These are phyloP conservation scores for Pluvianellus socialis DNA, from an alignment of 2,113 vertebrate genomes.

Conservation along the genomic window DNA sequence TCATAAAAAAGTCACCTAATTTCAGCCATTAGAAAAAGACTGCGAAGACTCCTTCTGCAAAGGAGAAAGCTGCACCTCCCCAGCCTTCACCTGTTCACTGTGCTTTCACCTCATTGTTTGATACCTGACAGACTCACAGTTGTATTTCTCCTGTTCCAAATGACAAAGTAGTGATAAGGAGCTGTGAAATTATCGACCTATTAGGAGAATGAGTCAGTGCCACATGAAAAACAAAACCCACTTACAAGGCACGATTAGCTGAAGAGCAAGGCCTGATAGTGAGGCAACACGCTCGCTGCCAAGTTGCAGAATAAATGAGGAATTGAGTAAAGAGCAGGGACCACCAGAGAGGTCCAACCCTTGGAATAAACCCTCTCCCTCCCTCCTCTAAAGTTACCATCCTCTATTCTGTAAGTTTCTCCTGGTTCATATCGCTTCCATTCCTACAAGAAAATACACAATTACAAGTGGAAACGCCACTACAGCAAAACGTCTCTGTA, in stretches of 20 bases:
- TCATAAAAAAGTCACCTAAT: neutral
- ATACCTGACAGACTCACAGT: neutral
- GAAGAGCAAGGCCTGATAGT: neutral
- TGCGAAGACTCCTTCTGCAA: neutral
- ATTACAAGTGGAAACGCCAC: neutral
- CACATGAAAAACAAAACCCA: slow-evolving; percentile 26
- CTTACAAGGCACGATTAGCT: slow-evolving; percentile 40
- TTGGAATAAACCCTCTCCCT: slow-evolving; percentile 20
- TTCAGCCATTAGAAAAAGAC: neutral
- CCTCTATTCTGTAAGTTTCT: neutral
- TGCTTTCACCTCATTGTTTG: neutral
- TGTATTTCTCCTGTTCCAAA: neutral
- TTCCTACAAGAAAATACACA: neutral
- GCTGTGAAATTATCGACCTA: slow-evolving; percentile 12
- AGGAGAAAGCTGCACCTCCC: neutral
- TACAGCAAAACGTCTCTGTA: neutral
- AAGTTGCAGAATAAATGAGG: neutral
- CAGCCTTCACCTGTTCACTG: neutral
- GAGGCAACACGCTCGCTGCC: neutral
- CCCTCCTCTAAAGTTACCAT: neutral
- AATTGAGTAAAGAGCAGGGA: neutral
- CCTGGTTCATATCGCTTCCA: neutral
- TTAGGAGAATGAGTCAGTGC: slow-evolving; percentile 55
- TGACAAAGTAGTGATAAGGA: neutral
- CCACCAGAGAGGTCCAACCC: neutral